Conservation (phyloP, 92 coral and sea anemone genomes). For the Siderastrea radians region DNA sequence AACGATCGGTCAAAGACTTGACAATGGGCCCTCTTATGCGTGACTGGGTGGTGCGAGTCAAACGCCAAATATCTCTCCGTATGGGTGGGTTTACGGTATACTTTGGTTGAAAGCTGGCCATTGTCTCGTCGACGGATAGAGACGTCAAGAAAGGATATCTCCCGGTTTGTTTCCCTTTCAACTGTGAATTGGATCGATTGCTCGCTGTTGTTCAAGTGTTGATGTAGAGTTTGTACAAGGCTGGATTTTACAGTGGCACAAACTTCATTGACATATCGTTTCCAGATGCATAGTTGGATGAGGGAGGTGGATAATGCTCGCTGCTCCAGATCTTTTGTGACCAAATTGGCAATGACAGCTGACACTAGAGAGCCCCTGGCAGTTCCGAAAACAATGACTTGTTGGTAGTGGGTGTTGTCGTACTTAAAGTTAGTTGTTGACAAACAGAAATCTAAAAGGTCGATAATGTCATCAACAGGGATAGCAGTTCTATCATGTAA, state of each 20-base stretch:
- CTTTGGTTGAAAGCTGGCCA: background rate
- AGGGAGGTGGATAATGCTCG: conserved; percentile 6
- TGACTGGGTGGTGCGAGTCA: background rate
- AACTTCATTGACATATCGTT: conserved; percentile 17
- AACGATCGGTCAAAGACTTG: background rate
- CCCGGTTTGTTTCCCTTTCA: too few species aligned
- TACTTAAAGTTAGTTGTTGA: conserved; percentile 26
- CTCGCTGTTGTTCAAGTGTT: background rate
- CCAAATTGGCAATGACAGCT: conserved; percentile 22
- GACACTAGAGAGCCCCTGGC: conserved; percentile 30
- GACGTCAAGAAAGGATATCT: background rate
- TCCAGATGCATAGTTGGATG: conserved; percentile 1
- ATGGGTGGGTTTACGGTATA: background rate
- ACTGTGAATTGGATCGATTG: background rate
- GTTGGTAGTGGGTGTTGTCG: conserved; percentile 9
- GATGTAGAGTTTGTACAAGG: background rate
- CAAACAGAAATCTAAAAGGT: conserved; percentile 8
- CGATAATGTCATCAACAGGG: conserved; percentile 3
- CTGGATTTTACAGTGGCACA: background rate
- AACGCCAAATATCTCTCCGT: background rate
- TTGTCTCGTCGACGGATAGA: background rate
- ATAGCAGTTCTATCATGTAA: background rate
- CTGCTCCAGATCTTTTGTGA: conserved; percentile 11
- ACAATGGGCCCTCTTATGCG: background rate
- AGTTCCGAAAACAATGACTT: background rate